A percentile compares a stretch with the other conserved stretches of the same genome.
These are phyloP conservation scores for Stylophora pistillata DNA, from an alignment of 64 coral and sea anemone genomes.

Conservation along the genomic window DNA sequence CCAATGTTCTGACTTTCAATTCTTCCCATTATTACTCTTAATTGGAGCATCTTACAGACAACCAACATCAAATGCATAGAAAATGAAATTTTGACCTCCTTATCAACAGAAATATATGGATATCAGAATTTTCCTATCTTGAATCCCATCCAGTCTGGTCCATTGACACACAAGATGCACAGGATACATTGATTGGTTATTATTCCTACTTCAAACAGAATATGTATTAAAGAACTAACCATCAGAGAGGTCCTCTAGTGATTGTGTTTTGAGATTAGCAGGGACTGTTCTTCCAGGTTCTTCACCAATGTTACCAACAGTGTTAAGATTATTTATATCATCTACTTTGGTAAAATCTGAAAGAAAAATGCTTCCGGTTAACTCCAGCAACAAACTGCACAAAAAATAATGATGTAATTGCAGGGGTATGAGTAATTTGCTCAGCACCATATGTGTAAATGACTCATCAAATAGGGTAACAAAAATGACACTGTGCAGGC, in stretches of 20 bases:
- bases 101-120: no score
- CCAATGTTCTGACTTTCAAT: no score
- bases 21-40: no score
- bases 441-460: neutral
- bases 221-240: neutral
- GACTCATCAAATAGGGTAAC: no score
- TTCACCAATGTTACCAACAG: conserved; percentile 29
- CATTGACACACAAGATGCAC: no score
- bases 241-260: conserved; percentile 36
- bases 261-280: conserved; percentile 11
- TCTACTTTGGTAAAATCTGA: conserved; percentile 32
- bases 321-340: conserved; percentile 34
- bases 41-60: no score
- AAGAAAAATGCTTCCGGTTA: neutral
- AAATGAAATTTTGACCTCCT: no score
- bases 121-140: no score
- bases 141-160: no score
- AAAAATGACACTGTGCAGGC: no score
- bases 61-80: no score
- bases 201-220: neutral
- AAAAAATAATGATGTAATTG: neutral
- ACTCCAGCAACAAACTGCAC: no score
- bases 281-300: neutral
- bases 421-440: neutral
- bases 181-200: neutral